Percentiles rank a stretch among this genome's conserved stretches.
Evolutionary conservation across 2,797 vertebrate genomes (phyloP).

Genomic region (Gobio occitaniae): DNA sequence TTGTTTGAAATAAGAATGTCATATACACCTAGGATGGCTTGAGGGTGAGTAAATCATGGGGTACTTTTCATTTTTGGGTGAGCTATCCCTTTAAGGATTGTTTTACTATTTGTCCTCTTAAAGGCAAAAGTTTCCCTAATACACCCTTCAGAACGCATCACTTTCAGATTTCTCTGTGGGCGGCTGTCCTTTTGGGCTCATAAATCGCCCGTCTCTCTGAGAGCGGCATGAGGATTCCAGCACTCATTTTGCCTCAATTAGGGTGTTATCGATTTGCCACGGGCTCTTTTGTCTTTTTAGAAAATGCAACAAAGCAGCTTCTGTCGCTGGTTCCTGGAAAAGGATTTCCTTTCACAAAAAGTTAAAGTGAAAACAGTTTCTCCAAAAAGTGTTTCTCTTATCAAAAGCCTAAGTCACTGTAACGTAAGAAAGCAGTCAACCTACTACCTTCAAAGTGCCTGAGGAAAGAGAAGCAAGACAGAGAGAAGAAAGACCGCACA

Average conservation of each 20-base stretch:
- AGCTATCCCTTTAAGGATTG: background rate
- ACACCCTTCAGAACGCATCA: constrained; percentile 82
- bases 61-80: no score
- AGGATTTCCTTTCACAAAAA: background rate
- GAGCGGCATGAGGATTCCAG: constrained; percentile 91
- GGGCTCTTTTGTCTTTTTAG: background rate
- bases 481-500: background rate
- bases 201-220: constrained; percentile 86
- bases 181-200: constrained; percentile 87
- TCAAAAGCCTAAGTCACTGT: background rate
- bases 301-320: constrained; percentile 7
- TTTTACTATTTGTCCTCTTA: background rate
- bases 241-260: constrained; percentile 82
- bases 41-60: no score
- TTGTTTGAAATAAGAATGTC: no score
- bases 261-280: constrained; percentile 19
- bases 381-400: background rate
- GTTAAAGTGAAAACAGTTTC: background rate
- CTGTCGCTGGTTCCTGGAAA: background rate
- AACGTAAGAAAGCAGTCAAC: background rate
- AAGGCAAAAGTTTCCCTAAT: constrained; percentile 88
- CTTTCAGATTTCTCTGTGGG: constrained; percentile 87
- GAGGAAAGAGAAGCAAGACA: background rate
- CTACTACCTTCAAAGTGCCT: background rate
- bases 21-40: no score